phyloP scores from a whole-genome alignment of 37 sponge, comb jelly and placozoan genomes.

The Axinella damicornis region DNA sequence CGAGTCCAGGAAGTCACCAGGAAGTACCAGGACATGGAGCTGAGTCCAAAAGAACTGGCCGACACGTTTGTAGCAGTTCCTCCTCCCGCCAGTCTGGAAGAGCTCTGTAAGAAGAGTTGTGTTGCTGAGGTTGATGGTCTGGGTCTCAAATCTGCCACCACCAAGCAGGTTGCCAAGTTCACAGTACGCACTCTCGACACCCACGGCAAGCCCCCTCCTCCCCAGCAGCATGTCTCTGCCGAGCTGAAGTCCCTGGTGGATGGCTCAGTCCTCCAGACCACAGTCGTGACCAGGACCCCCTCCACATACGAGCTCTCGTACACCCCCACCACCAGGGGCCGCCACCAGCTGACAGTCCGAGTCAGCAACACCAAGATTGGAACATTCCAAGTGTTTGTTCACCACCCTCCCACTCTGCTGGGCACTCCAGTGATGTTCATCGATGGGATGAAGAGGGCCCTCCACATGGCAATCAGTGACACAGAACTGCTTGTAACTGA shows the following conservation, averaged over 20 bases:
- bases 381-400: conserved; percentile 12
- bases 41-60: not conserved
- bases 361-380: not conserved
- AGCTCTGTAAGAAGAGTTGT: not conserved
- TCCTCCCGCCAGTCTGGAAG: not conserved
- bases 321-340: not conserved
- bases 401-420: conserved; percentile 3
- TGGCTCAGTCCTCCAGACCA: not conserved
- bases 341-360: conserved; percentile 1
- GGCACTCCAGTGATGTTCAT: not conserved
- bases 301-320: conserved; percentile 2
- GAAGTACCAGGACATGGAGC: not conserved
- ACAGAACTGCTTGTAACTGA: not conserved
- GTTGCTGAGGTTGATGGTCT: not conserved
- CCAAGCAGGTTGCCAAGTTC: not conserved
- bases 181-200: no score
- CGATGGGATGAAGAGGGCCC: no score
- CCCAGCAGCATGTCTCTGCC: not conserved
- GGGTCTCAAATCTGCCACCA: not conserved
- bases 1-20: not conserved
- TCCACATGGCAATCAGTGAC: not conserved
- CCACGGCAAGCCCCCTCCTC: no score
- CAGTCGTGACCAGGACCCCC: not conserved
- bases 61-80: conserved; percentile 5
- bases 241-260: conserved; percentile 26